These are phyloP conservation scores for Agonopterix heracliana DNA, from an alignment of 2,888 invertebrate species.

Conservation along the genomic window DNA sequence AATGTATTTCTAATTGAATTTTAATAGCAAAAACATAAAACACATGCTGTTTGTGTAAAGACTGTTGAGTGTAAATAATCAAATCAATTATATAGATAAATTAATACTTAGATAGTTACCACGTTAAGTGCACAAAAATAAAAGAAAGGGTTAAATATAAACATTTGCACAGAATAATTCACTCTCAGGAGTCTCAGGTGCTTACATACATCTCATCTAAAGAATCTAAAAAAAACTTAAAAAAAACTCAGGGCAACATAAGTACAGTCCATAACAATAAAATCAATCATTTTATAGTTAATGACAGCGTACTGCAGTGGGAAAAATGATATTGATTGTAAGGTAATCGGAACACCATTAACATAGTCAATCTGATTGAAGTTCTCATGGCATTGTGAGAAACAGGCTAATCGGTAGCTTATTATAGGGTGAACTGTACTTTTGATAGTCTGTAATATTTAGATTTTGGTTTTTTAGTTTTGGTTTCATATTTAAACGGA, in stretches of 20 bases:
- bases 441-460: not conserved
- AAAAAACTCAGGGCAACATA: not conserved
- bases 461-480: too few relatives aligned
- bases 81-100: too few relatives aligned
- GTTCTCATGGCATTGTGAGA: constrained; percentile 44
- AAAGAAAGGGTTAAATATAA: too few relatives aligned
- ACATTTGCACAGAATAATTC: too few relatives aligned
- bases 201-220: not conserved
- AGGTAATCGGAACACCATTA: constrained; percentile 36
- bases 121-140: too few relatives aligned
- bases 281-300: constrained; percentile 23
- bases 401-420: constrained; percentile 26
- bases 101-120: too few relatives aligned
- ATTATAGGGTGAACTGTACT: constrained; percentile 13
- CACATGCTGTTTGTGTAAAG: too few relatives aligned
- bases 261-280: constrained; percentile 19
- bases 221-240: not conserved
- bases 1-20: too few relatives aligned
- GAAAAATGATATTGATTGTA: constrained; percentile 37
- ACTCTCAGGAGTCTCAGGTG: too few relatives aligned
- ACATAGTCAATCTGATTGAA: constrained; percentile 45
- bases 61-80: too few relatives aligned
- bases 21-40: too few relatives aligned
- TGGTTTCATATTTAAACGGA: too few relatives aligned
- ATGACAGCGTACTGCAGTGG: constrained; percentile 36